Conservation (phyloP, 2,888 invertebrate genomes). For the Zootermopsis nevadensis region DNA sequence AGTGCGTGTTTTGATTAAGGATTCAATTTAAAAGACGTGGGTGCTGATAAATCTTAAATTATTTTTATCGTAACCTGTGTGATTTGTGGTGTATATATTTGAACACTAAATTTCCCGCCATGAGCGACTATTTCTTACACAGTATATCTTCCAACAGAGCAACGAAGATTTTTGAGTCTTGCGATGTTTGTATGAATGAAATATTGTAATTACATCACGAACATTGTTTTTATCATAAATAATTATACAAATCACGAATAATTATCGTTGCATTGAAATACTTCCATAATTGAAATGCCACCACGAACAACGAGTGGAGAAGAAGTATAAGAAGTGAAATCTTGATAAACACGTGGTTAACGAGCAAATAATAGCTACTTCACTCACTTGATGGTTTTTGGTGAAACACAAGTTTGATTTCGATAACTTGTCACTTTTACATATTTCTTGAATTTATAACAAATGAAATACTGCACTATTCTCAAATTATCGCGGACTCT, state of each 20-base stretch:
- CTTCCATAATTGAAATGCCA: background rate
- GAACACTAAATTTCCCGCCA: no score
- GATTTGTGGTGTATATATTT: no score
- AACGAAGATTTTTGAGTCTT: no score
- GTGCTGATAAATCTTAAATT: no score
- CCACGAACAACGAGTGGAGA: background rate
- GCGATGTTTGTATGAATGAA: background rate
- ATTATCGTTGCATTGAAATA: background rate
- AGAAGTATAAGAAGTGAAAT: background rate
- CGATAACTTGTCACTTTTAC: background rate
- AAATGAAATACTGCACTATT: background rate
- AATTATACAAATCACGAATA: background rate
- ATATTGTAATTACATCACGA: background rate
- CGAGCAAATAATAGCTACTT: background rate
- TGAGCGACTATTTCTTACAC: no score
- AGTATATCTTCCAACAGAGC: no score
- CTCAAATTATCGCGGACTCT: background rate
- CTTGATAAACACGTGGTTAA: background rate
- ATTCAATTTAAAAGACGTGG: no score
- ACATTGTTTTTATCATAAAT: no score
- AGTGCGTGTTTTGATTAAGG: no score
- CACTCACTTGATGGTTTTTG: background rate
- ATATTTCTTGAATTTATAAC: background rate
- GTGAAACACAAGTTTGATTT: background rate
- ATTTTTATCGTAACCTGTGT: no score